Percentiles rank a stretch among this genome's conserved stretches.
phyloP scores from a whole-genome alignment of 2,113 vertebrate genomes.

The Perca flavescens region DNA sequence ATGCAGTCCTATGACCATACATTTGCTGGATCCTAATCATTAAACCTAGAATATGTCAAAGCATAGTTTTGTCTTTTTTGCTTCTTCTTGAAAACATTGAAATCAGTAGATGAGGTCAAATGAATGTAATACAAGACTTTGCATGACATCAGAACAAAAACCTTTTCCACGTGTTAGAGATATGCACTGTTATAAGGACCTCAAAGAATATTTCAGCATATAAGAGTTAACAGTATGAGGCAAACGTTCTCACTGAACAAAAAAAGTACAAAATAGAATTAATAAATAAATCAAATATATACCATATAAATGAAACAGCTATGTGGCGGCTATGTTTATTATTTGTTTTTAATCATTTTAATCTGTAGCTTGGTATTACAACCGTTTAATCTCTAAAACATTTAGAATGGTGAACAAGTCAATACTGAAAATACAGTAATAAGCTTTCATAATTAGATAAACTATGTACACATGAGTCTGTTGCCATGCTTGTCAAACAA shows the following conservation, averaged over 20 bases:
- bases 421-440: slow-evolving; percentile 89
- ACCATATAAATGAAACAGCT: slow-evolving; percentile 88
- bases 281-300: slow-evolving; percentile 92
- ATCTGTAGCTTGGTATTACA: slow-evolving; percentile 86
- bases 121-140: slow-evolving; percentile 76
- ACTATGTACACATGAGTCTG: slow-evolving; percentile 86
- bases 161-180: slow-evolving; percentile 79
- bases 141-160: slow-evolving; percentile 75
- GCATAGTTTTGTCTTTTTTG: slow-evolving; percentile 69
- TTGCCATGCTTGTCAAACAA: slow-evolving; percentile 88
- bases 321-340: slow-evolving; percentile 86
- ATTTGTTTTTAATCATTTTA: slow-evolving; percentile 81
- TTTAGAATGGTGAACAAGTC: slow-evolving; percentile 83
- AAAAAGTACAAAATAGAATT: slow-evolving; percentile 87
- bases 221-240: slow-evolving; percentile 83
- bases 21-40: slow-evolving; percentile 83
- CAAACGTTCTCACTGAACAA: slow-evolving; percentile 82
- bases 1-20: slow-evolving; percentile 87
- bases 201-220: slow-evolving; percentile 84
- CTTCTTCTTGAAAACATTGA: slow-evolving; percentile 74
- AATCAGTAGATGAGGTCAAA: slow-evolving; percentile 84
- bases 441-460: slow-evolving; percentile 85
- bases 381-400: slow-evolving; percentile 85
- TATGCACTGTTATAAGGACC: slow-evolving; percentile 83
- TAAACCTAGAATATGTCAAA: slow-evolving; percentile 83